Base-by-base conservation (phyloP, 2,888 invertebrate species). In the Listrodromus nycthemerus region DNA sequence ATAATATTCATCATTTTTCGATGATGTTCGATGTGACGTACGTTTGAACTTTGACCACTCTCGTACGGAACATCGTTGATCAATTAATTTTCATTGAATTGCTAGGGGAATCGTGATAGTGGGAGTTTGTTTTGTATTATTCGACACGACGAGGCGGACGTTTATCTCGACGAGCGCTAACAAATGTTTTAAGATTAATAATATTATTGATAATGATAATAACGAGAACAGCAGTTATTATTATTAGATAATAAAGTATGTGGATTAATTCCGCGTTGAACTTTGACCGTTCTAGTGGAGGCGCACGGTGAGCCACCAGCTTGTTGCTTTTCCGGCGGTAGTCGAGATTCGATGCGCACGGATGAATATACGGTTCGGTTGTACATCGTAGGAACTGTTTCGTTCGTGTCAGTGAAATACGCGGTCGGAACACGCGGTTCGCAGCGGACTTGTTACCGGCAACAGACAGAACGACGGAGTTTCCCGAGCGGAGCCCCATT, bases 351-450 rank as follows among this genome's bases (percentile, higher is more conserved):
- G 55, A 10, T 10, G 13, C 24, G 13, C 55, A 55, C 21, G 21
- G 13, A 55, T 21, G 24, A 21, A 16, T 37, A 75, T 10, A 19
- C 41, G 13, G 3, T 45, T 5, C 37, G 21, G 21, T 0, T 24
- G n/a, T 33, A 58, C 27, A 24, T 27, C 21, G 66, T 69, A 61
- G 50, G 48, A 61, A 50, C 61, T 21, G 50, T 30, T 37, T 50
- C 48, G 69, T 70, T 78, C 69, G 55, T 77, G 33, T 61, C 61
- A 67, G 41, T 19, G 76, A 45, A 67, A 78, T 70, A 78, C 61
- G 76, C 55, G 66, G 33, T 2, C 24, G 1, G n/a, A 63, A 33
- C 55, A 52, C 33, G 71, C 24, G 58, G 41, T 3, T 55, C 21
- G 55, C 21, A 24, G 24, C 55, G 24, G 55, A 21, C 55, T 55